Evolutionary conservation across 2,888 invertebrate species (phyloP), one percentile per base, ranked within the genome.

Genomic region (Acleris cristana): DNA sequence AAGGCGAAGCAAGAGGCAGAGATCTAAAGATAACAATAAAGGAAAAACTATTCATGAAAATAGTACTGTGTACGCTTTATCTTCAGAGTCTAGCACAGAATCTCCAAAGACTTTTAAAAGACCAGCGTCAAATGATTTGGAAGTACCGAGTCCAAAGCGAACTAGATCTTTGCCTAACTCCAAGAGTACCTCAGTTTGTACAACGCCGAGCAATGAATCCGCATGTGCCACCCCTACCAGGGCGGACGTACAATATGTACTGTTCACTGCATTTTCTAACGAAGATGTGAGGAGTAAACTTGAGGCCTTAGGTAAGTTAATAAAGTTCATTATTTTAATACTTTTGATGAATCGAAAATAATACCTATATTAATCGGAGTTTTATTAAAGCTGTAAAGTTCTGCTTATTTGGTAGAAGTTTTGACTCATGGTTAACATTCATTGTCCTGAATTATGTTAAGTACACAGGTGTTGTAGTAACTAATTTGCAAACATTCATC

Each of bases 211-310:
- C 53, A 78, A 81, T 54, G 70, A 69, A 8, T 19, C 65, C 3
- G 26, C 19, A 5, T 40, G 26, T n/a, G 10, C 56, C 2, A 61
- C 65, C 2, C 66, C 61, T 3, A 52, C 34, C 8, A 66, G 61
- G 21, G 62, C 70, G 44, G 81, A 79, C 30, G 83, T 79, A 0
- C 89, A 88, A 4, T 72, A 79, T 67, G 88, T 92, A 0, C 71
- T 92, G 48, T 88, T 91, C 61, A 91, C 92, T 0, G 89, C 90
- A 0, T 90, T 90, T 64, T 83, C 89, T 2, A 74, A 74, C 64
- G 82, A 85, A 40, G 84, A 86, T 72, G 86, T 89, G 4, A 86
- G 79, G 66, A 64, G 62, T 0, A 85, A 87, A 53, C 76, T 92
- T 70, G 85, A 86, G 71, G 82, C 81, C 64, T 73, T 91, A 71